A percentile compares a stretch with the other conserved stretches of the same genome.
Evolutionary conservation across 2,113 vertebrate genomes (phyloP).

Genomic region (Callopanchax toddi): DNA sequence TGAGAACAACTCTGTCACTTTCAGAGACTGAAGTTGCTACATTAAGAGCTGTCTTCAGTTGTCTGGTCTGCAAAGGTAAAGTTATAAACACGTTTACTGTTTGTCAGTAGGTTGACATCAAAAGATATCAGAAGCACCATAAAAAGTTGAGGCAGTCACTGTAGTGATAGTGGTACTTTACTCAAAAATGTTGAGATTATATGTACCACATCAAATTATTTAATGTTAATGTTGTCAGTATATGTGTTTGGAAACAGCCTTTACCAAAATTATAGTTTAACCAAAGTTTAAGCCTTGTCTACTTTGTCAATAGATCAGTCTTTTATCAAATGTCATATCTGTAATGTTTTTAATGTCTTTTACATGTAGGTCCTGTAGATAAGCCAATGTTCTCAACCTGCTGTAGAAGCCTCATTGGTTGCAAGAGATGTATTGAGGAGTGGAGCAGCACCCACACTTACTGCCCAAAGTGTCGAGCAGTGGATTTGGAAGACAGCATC

Average conservation of each 20-base stretch:
- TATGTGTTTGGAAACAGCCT: too few relatives aligned
- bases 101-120: background rate
- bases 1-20: too few relatives aligned
- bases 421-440: background rate
- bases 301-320: too few relatives aligned
- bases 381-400: constrained; percentile 1
- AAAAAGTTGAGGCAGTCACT: background rate
- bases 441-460: background rate
- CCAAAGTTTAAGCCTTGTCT: too few relatives aligned
- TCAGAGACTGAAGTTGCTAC: background rate
- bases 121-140: background rate
- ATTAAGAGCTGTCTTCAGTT: background rate
- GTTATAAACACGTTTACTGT: background rate
- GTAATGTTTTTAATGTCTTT: too few relatives aligned
- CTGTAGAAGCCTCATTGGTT: constrained; percentile 3
- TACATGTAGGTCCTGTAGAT: background rate
- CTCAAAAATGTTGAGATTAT: too few relatives aligned
- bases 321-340: too few relatives aligned
- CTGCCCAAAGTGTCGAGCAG: constrained; percentile 7
- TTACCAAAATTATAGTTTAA: too few relatives aligned
- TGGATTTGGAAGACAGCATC: constrained; percentile 1
- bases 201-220: too few relatives aligned
- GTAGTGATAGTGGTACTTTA: too few relatives aligned
- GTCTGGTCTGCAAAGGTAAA: background rate
- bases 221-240: too few relatives aligned